Evolutionary conservation across 2,797 vertebrate genomes (phyloP), one percentile per base, ranked within the genome.

Genomic region (Takifugu rubripes): DNA sequence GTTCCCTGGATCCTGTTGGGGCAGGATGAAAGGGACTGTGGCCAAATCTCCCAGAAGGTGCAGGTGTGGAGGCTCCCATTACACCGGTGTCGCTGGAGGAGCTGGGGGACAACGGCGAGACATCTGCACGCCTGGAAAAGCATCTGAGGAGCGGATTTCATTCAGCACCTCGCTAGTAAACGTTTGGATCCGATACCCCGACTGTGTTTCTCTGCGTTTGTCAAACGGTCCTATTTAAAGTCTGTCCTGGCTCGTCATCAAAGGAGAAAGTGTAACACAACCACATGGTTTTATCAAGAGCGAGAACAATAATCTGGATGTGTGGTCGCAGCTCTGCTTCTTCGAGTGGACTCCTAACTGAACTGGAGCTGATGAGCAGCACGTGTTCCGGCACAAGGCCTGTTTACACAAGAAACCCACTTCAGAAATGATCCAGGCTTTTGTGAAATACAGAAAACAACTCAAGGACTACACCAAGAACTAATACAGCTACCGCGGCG

Each of bases 81-180:
- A 71, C 83, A 83, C 60, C 71, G 59, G 77, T 70, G 79, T 80
- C 77, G 82, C 83, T 79, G 73, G 2, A 14, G 5, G 16, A 3
- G 25, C 25, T n/a, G 45, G 56, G 60, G 36, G 47, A 1, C 75
- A 78, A 33, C 75, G 1, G 64, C 52, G 84, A 85, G 85, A 88
- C 84, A 92, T 84, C 88, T 88, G 89, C 75, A 78, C 67, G 33
- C 82, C 88, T 89, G 87, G 72, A 91, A 81, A 88, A 82, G 72
- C 70, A 65, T 89, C 73, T 88, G 80, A 89, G 87, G 74, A 72
- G 69, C 84, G 56, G 84, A 84, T 87, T 84, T 82, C 82, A 85
- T 88, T 86, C 89, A 92, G 86, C 83, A 87, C 61, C 64, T 83
- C 70, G 75, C 85, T 66, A 71, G 54, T 74, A 77, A 85, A 86